phyloP scores from a whole-genome alignment of 1,140 invertebrate genomes.

The Lamellibrachia luymesi region DNA sequence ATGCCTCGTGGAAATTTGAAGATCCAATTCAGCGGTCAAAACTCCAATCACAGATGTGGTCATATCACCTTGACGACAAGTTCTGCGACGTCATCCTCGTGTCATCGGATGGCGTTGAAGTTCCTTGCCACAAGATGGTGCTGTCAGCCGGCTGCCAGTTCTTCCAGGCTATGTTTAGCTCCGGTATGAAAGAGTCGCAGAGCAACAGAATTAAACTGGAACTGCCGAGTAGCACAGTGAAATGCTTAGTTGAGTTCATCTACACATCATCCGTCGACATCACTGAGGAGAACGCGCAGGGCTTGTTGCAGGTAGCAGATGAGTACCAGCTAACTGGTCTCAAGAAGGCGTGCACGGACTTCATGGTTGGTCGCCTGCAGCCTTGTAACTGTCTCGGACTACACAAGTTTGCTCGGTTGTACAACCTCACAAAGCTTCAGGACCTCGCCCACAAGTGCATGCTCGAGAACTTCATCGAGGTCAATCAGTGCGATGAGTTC shows the following conservation, averaged over 20 bases:
- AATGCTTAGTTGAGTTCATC: conserved; percentile 13
- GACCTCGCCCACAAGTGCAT: not conserved
- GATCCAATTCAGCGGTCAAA: conserved; percentile 3
- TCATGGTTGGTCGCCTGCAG: not conserved
- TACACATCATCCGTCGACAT: conserved; percentile 19
- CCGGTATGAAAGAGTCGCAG: conserved; percentile 14
- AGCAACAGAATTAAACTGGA: not conserved
- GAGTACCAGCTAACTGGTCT: conserved; percentile 6
- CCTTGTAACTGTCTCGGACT: conserved; percentile 17
- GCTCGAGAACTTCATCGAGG: conserved; percentile 13
- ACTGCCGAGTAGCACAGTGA: not conserved
- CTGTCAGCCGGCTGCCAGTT: conserved; percentile 30
- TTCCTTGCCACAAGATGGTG: conserved; percentile 30
- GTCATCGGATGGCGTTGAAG: conserved; percentile 22
- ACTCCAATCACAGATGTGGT: conserved; percentile 16
- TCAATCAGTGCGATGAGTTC: not conserved
- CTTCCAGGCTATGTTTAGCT: conserved; percentile 30
- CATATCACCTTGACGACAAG: conserved; percentile 20
- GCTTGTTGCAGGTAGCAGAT: not conserved
- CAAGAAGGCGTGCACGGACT: conserved; percentile 10
- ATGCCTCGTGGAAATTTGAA: conserved; percentile 8
- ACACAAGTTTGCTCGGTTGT: conserved; percentile 14
- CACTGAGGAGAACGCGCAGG: conserved; percentile 10
- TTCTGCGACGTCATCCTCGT: conserved; percentile 30
- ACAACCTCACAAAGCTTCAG: conserved; percentile 7